Percentiles rank a stretch among this genome's conserved stretches.
phyloP scores from a whole-genome alignment of 2,797 vertebrate genomes.

The Aplochiton taeniatus region DNA sequence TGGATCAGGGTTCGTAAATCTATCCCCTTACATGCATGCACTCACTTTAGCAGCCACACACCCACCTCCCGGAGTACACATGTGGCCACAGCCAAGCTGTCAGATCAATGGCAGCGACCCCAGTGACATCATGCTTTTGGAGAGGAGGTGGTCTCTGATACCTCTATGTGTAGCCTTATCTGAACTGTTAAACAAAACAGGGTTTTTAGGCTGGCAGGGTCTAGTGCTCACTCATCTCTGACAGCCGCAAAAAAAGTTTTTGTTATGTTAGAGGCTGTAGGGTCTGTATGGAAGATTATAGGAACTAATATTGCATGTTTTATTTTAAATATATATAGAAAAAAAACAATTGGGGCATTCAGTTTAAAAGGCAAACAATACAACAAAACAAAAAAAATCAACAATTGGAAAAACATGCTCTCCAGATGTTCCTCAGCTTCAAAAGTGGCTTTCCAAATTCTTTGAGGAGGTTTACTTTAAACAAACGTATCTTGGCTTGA shows the following conservation, averaged over 20 bases:
- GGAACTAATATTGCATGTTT: conserved; percentile 50
- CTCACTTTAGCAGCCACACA: conserved; percentile 2
- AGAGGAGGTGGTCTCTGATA: conserved; percentile 14
- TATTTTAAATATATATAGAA: conserved; percentile 56
- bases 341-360: conserved; percentile 48
- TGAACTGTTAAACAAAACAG: conserved; percentile 34
- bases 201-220: conserved; percentile 16
- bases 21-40: background rate
- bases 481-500: conserved; percentile 66
- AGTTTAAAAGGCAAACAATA: conserved; percentile 48
- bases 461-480: conserved; percentile 74
- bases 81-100: conserved; percentile 10
- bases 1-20: no score
- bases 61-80: conserved; percentile 6
- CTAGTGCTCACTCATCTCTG: conserved; percentile 35
- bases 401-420: conserved; percentile 57
- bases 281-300: conserved; percentile 48
- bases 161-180: conserved; percentile 34
- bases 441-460: conserved; percentile 65
- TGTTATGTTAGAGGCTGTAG: conserved; percentile 37
- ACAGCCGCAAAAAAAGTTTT: conserved; percentile 37
- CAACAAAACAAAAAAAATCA: conserved; percentile 24
- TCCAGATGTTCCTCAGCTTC: conserved; percentile 72
- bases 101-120: conserved; percentile 13
- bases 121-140: conserved; percentile 25